Evolutionary conservation across 2,113 vertebrate genomes (phyloP).

Genomic region (Caloenas nicobarica): DNA sequence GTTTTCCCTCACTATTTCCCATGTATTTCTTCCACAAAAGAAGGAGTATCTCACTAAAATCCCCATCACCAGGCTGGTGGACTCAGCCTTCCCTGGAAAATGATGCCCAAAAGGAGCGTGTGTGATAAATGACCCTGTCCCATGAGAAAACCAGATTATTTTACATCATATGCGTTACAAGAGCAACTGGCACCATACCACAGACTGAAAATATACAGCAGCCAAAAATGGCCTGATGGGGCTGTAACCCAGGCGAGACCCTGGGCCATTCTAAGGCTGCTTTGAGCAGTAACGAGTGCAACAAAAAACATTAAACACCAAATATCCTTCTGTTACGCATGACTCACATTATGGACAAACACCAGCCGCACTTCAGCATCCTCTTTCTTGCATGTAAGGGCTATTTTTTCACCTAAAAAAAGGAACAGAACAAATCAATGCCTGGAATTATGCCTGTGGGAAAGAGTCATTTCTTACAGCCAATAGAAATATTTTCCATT

Average conservation of each 20-base stretch:
- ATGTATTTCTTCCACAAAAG: background rate
- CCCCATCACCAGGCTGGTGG: background rate
- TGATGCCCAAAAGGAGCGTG: background rate
- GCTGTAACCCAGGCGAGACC: background rate
- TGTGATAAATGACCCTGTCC: accelerated
- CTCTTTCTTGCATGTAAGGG: background rate
- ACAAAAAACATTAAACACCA: background rate
- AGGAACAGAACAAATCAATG: background rate
- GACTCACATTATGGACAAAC: background rate
- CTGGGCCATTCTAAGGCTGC: background rate
- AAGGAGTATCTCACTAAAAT: background rate
- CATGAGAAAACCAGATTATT: background rate
- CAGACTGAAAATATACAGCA: background rate
- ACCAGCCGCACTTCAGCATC: background rate
- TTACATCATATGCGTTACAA: background rate
- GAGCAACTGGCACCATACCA: background rate
- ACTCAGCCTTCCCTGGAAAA: background rate
- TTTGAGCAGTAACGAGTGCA: background rate
- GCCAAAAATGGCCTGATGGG: background rate
- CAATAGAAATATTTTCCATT: conserved; percentile 14
- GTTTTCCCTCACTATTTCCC: background rate
- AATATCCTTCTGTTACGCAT: background rate
- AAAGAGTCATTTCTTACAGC: background rate
- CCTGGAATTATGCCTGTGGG: background rate
- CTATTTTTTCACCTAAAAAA: background rate